These are phyloP conservation scores for Dendronephthya gigantea DNA, from an alignment of 64 coral and sea anemone species.

Conservation along the genomic window DNA sequence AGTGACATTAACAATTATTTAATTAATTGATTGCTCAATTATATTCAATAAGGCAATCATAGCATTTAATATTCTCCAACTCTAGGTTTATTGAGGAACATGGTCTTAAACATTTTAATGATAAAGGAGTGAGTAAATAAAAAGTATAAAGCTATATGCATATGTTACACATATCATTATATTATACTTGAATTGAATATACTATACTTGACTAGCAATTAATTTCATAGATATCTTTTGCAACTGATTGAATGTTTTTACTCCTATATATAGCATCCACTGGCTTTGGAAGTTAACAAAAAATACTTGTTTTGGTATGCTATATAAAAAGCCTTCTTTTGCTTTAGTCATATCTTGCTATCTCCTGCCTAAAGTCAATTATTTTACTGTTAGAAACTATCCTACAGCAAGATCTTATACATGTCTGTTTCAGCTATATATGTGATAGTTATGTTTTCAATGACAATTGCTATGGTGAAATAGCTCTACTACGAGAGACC, in stretches of 20 bases:
- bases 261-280: background rate
- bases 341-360: too few relatives aligned
- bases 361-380: too few relatives aligned
- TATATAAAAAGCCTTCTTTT: too few relatives aligned
- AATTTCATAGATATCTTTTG: too few relatives aligned
- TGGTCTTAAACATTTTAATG: background rate
- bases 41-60: background rate
- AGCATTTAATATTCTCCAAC: background rate
- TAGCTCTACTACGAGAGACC: background rate
- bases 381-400: too few relatives aligned
- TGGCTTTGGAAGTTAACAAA: constrained; percentile 14
- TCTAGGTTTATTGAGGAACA: background rate
- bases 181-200: too few relatives aligned
- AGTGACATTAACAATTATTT: background rate
- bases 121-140: background rate
- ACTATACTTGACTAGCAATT: too few relatives aligned
- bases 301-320: constrained; percentile 11
- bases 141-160: too few relatives aligned
- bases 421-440: background rate
- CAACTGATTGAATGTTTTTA: too few relatives aligned
- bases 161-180: too few relatives aligned
- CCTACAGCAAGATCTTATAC: background rate
- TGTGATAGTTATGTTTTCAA: constrained; percentile 15
- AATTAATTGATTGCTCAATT: too few relatives aligned
- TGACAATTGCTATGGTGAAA: background rate